Evolutionary conservation across 2,888 invertebrate genomes (phyloP).

Genomic region (Lasioglossum villosulum): DNA sequence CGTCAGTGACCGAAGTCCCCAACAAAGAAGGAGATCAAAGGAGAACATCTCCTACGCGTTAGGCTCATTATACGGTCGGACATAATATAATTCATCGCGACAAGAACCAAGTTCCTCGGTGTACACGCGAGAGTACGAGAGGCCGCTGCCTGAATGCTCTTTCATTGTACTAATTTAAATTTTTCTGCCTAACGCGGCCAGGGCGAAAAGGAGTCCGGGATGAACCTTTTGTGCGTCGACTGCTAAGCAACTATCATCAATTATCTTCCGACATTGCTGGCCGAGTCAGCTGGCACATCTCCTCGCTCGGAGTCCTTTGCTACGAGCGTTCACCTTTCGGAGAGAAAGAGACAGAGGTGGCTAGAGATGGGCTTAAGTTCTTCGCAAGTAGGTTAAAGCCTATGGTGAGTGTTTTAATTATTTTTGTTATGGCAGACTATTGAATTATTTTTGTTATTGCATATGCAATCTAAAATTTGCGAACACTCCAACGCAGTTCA

Average conservation of each 20-base stretch:
- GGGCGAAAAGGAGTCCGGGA: conserved; percentile 14
- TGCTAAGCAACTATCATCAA: conserved; percentile 56
- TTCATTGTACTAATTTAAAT: conserved; percentile 49
- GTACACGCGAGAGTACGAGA: neutral
- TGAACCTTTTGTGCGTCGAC: conserved; percentile 49
- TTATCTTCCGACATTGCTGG: conserved; percentile 47
- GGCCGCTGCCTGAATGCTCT: conserved; percentile 30
- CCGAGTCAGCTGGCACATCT: conserved; percentile 32
- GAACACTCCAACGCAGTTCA: too few relatives aligned
- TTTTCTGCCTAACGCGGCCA: conserved; percentile 39
- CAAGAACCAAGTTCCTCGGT: conserved; percentile 36
- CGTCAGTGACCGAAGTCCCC: neutral
- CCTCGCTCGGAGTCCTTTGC: conserved; percentile 37
- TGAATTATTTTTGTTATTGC: too few relatives aligned
- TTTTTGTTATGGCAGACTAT: too few relatives aligned
- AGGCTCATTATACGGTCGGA: conserved; percentile 27
- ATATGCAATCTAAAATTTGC: too few relatives aligned
- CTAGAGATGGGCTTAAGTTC: conserved; percentile 1
- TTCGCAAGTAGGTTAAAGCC: neutral
- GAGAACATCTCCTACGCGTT: neutral
- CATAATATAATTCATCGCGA: conserved; percentile 47
- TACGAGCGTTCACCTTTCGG: conserved; percentile 53
- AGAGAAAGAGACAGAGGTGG: neutral
- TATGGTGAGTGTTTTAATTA: neutral
- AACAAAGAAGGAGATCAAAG: conserved; percentile 14